Evolutionary conservation across 92 coral and sea anemone genomes (phyloP).

Genomic region (Muricea muricata): DNA sequence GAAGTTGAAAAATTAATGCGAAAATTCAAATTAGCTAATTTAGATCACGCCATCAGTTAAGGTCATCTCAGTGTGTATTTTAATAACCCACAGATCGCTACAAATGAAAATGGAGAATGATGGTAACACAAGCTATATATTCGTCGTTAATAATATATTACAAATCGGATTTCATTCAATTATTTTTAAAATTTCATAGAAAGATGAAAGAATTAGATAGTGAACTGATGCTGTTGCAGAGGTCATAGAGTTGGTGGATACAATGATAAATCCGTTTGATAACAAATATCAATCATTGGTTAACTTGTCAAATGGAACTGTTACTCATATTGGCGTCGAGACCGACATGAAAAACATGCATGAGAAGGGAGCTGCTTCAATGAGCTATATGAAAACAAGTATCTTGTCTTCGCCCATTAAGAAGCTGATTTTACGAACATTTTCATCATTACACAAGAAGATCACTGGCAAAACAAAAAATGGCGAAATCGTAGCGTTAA

Average conservation of each 20-base stretch:
- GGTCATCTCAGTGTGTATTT: no score
- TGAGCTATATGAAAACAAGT: background rate
- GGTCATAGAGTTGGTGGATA: background rate
- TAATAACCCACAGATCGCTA: no score
- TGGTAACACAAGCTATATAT: no score
- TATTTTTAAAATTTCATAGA: no score
- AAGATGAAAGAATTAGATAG: background rate
- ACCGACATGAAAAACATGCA: slow-evolving; percentile 6
- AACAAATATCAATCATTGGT: background rate
- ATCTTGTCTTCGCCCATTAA: slow-evolving; percentile 1
- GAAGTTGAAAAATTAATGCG: no score
- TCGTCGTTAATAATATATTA: no score
- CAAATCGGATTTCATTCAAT: no score
- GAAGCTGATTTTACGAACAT: slow-evolving; percentile 13
- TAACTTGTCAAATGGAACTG: background rate
- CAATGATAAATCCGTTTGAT: slow-evolving; percentile 1
- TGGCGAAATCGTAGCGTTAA: background rate
- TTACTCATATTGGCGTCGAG: background rate
- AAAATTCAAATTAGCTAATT: no score
- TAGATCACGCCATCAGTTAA: no score
- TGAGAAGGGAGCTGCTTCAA: background rate
- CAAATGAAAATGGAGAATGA: no score
- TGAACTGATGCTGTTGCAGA: background rate
- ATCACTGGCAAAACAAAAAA: background rate
- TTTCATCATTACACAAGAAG: background rate